phyloP scores from a whole-genome alignment of 2,888 invertebrate species.

The Odontocolon sp. region DNA sequence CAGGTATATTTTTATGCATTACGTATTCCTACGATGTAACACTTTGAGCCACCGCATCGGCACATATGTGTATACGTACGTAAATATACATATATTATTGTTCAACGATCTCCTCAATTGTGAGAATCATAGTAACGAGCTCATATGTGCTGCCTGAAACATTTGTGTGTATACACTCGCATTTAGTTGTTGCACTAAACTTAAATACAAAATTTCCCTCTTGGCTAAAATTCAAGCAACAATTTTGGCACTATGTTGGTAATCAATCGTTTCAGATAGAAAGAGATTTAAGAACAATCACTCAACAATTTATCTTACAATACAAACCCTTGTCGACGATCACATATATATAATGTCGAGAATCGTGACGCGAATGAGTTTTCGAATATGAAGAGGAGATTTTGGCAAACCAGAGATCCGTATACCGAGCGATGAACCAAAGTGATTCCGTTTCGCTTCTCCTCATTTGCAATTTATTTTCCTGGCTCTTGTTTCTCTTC shows the following conservation, averaged over 20 bases:
- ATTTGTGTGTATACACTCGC: no score
- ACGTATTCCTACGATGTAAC: constrained; percentile 61
- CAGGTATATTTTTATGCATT: constrained; percentile 61
- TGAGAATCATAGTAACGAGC: neutral
- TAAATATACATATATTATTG: neutral
- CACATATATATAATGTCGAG: constrained; percentile 8
- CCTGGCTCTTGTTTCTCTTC: constrained; percentile 24
- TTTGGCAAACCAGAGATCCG: constrained; percentile 56
- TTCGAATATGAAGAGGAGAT: constrained; percentile 36
- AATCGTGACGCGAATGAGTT: constrained; percentile 62
- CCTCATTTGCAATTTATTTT: constrained; percentile 28
- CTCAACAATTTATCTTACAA: no score
- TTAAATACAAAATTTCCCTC: no score
- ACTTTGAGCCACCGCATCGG: constrained; percentile 27
- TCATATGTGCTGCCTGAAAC: no score
- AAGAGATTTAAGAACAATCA: no score
- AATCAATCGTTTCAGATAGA: no score
- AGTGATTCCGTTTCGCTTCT: constrained; percentile 11
- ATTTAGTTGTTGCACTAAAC: no score
- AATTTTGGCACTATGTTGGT: no score
- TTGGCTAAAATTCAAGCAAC: no score
- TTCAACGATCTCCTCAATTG: constrained; percentile 15
- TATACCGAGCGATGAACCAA: constrained; percentile 47
- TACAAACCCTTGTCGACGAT: neutral
- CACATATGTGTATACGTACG: constrained; percentile 11